Evolutionary conservation across 2,888 invertebrate genomes (phyloP).

Genomic region (Ophonus ardosiacus): DNA sequence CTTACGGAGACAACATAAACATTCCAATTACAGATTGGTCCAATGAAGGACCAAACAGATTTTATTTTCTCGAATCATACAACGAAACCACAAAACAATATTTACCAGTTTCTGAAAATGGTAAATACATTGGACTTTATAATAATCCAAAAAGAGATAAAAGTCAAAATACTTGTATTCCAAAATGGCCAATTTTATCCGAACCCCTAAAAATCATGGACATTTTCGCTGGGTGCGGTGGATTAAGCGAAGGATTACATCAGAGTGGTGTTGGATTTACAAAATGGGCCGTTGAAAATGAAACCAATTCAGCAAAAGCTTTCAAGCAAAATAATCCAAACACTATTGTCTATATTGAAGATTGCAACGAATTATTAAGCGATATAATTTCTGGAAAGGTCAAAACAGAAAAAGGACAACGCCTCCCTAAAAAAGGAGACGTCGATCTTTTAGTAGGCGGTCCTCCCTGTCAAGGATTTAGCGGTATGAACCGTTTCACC

Average conservation of each 20-base stretch:
- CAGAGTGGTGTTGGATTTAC: conserved; percentile 84
- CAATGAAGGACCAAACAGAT: conserved; percentile 81
- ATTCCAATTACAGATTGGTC: conserved; percentile 80
- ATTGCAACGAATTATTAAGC: conserved; percentile 86
- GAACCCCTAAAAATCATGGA: conserved; percentile 84
- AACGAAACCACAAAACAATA: conserved; percentile 78
- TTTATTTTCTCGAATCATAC: conserved; percentile 86
- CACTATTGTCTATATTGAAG: conserved; percentile 87
- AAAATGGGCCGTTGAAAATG: conserved; percentile 89
- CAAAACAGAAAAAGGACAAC: conserved; percentile 77
- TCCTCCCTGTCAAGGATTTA: conserved; percentile 94
- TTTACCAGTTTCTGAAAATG: conserved; percentile 80
- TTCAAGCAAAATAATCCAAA: conserved; percentile 86
- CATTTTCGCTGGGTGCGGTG: conserved; percentile 93
- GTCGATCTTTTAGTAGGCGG: conserved; percentile 92
- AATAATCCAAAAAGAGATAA: conserved; percentile 79
- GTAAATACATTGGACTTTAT: conserved; percentile 77
- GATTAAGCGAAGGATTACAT: conserved; percentile 86
- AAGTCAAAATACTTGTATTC: conserved; percentile 73
- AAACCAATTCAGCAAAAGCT: conserved; percentile 87
- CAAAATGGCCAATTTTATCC: conserved; percentile 73
- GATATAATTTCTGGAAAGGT: conserved; percentile 82
- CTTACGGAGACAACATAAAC: conserved; percentile 80
- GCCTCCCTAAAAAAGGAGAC: conserved; percentile 86
- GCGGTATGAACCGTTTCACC: conserved; percentile 93